Evolutionary conservation across 1,140 invertebrate species (phyloP).

Genomic region (Antheraea pernyi): DNA sequence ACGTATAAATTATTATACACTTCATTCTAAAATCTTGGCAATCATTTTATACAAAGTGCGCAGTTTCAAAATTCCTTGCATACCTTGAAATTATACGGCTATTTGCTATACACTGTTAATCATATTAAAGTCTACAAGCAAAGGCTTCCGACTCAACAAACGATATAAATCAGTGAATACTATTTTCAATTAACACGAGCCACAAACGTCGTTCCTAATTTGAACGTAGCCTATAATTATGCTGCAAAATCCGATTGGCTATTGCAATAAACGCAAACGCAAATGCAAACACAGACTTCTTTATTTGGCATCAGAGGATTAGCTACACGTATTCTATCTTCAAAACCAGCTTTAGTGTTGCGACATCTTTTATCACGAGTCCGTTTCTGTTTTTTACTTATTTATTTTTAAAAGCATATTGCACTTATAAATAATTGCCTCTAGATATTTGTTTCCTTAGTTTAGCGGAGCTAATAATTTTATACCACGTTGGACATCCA

Average conservation of each 20-base stretch:
- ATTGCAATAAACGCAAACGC: slow-evolving; percentile 23
- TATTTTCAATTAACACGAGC: slow-evolving; percentile 58
- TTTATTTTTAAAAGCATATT: slow-evolving; percentile 72
- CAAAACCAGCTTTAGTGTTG: slow-evolving; percentile 51
- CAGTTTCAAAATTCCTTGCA: background rate
- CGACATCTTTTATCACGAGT: slow-evolving; percentile 73
- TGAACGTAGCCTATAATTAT: slow-evolving; percentile 69
- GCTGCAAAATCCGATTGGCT: slow-evolving; percentile 51
- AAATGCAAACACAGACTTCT: slow-evolving; percentile 31
- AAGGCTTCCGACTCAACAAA: slow-evolving; percentile 33
- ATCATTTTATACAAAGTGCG: background rate
- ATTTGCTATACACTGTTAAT: slow-evolving; percentile 26
- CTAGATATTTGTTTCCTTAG: slow-evolving; percentile 76
- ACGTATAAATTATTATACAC: background rate
- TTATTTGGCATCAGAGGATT: slow-evolving; percentile 59
- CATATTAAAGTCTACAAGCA: slow-evolving; percentile 30
- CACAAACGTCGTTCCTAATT: slow-evolving; percentile 63
- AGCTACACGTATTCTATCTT: slow-evolving; percentile 57
- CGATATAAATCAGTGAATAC: slow-evolving; percentile 51
- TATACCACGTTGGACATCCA: too few relatives aligned
- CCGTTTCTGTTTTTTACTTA: slow-evolving; percentile 65
- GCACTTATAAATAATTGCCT: slow-evolving; percentile 72
- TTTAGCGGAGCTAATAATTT: slow-evolving; percentile 71
- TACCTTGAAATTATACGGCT: background rate
- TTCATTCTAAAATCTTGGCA: background rate